Evolutionary conservation across 2,888 invertebrate species (phyloP).

Genomic region (Drosophila mulleri): DNA sequence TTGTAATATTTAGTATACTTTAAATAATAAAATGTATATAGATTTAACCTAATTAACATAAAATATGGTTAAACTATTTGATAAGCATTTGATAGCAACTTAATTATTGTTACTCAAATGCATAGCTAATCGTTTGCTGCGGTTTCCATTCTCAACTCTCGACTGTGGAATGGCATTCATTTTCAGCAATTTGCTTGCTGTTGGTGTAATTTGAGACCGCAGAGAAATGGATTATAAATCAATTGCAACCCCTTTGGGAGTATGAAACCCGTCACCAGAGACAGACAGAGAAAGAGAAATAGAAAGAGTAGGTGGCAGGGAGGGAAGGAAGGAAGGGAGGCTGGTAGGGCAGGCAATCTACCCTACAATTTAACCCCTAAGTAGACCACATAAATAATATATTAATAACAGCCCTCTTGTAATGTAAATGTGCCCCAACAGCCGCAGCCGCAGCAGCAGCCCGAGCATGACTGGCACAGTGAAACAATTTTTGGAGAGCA

Average conservation of each 20-base stretch:
- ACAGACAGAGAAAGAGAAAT: neutral
- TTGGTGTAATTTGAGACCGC: conserved; percentile 31
- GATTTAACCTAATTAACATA: neutral
- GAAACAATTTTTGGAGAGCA: conserved; percentile 40
- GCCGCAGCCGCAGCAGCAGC: conserved; percentile 5
- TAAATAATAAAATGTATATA: neutral
- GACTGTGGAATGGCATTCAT: conserved; percentile 3
- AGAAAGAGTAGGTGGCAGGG: too few species aligned
- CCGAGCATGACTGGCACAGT: conserved; percentile 54
- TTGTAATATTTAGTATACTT: neutral
- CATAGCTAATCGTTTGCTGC: neutral
- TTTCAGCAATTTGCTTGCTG: conserved; percentile 10
- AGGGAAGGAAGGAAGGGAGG: too few species aligned
- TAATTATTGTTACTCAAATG: neutral
- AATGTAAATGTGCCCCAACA: conserved; percentile 29
- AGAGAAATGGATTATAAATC: conserved; percentile 44
- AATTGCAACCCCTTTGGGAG: conserved; percentile 40
- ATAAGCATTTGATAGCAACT: neutral
- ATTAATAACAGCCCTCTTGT: conserved; percentile 47
- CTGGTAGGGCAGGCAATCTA: conserved; percentile 23
- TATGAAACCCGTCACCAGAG: neutral
- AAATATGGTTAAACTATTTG: neutral
- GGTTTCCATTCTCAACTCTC: conserved; percentile 5
- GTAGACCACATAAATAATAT: conserved; percentile 41
- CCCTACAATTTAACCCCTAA: conserved; percentile 56